These are phyloP conservation scores for Virgularia gustaviana DNA, from an alignment of 92 coral and sea anemone genomes.

Conservation along the genomic window DNA sequence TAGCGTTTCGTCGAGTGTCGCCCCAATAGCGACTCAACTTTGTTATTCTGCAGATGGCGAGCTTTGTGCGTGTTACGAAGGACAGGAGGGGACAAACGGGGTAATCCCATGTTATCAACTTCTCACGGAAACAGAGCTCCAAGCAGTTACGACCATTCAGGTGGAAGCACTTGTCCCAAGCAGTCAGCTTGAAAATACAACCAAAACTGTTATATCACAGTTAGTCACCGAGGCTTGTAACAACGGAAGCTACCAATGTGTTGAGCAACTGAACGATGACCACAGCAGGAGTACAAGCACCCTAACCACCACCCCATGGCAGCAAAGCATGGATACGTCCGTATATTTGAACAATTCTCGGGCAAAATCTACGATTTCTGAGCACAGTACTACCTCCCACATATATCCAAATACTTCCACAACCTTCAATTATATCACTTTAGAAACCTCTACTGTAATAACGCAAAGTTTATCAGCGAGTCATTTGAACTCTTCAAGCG, in stretches of 20 bases:
- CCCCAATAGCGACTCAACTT: background rate
- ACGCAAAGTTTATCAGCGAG: too few relatives aligned
- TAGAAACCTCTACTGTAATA: too few relatives aligned
- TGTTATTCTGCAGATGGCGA: background rate
- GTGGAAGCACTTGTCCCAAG: background rate
- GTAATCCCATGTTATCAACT: background rate
- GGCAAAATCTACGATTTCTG: too few relatives aligned
- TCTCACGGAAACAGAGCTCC: background rate
- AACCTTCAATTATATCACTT: too few relatives aligned
- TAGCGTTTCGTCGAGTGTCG: background rate
- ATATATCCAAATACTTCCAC: too few relatives aligned
- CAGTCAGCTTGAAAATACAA: background rate
- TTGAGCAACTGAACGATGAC: too few relatives aligned
- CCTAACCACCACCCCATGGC: too few relatives aligned
- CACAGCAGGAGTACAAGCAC: too few relatives aligned
- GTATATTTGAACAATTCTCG: too few relatives aligned
- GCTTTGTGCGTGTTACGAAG: background rate
- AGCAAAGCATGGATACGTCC: too few relatives aligned
- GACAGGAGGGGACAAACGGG: background rate
- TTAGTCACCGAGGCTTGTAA: background rate
- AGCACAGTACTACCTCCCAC: too few relatives aligned
- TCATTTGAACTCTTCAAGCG: too few relatives aligned
- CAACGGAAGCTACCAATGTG: slow-evolving; percentile 1
- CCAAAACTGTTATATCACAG: background rate
- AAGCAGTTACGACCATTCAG: background rate